Percentiles rank a stretch among this genome's conserved stretches.
Evolutionary conservation across 35 echinoderm and acorn worm genomes (phyloP).

Genomic region (Stichopus chloronotus): DNA sequence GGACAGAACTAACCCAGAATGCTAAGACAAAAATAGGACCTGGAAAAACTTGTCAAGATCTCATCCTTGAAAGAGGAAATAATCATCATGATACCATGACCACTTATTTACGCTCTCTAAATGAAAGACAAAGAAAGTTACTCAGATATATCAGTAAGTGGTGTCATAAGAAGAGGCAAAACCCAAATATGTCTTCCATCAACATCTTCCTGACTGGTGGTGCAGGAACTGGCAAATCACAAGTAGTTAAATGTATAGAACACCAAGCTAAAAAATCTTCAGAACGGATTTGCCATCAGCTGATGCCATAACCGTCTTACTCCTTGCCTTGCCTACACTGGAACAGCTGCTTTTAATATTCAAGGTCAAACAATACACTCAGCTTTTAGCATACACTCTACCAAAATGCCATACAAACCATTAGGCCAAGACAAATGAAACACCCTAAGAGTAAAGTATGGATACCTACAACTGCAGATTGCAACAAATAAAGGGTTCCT

Average conservation of each 20-base stretch:
- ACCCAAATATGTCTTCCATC: background rate
- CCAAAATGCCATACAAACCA: conserved; percentile 51
- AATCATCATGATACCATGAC: background rate
- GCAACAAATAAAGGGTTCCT: conserved; percentile 57
- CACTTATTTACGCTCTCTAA: background rate
- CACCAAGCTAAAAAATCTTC: background rate
- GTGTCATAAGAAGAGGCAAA: background rate
- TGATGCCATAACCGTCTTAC: conserved; percentile 56
- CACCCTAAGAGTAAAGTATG: conserved; percentile 49
- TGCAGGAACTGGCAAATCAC: conserved; percentile 12
- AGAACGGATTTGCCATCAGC: conserved; percentile 8
- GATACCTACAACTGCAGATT: conserved; percentile 48
- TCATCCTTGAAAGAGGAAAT: background rate
- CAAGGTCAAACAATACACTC: conserved; percentile 30
- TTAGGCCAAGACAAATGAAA: conserved; percentile 56
- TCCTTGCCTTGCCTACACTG: conserved; percentile 66
- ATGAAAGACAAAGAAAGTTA: conserved; percentile 20
- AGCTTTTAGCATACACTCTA: background rate
- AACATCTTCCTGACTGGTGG: conserved; percentile 27
- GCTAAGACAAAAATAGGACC: background rate
- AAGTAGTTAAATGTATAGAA: background rate
- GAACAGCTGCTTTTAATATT: conserved; percentile 76
- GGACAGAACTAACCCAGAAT: background rate
- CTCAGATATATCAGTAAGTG: background rate
- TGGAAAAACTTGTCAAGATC: background rate